These are phyloP conservation scores for Dasyornis broadbenti DNA, from an alignment of 2,113 vertebrate species.

Conservation along the genomic window DNA sequence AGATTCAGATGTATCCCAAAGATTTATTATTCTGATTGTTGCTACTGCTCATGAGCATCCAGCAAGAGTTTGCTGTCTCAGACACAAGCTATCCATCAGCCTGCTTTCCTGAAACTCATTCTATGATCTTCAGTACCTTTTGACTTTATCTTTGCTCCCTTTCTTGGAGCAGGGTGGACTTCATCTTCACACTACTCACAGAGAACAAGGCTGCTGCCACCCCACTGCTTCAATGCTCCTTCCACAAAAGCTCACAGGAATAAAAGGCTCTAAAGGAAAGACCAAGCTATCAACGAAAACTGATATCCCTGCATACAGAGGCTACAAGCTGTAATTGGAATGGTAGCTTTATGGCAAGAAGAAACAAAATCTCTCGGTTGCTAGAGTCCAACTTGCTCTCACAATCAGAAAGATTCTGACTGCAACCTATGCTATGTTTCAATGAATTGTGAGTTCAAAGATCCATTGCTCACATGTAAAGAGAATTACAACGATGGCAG, in stretches of 20 bases:
- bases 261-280: not conserved
- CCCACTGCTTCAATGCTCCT: not conserved
- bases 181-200: not conserved
- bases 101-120: not conserved
- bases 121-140: not conserved
- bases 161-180: not conserved
- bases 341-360: not conserved
- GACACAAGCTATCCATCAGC: rapidly evolving
- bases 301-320: rapidly evolving
- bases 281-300: not conserved
- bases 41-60: too few species aligned
- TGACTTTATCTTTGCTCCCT: not conserved
- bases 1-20: not conserved
- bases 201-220: not conserved
- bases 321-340: rapidly evolving
- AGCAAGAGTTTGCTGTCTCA: not conserved
- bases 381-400: not conserved
- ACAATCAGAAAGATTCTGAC: not conserved
- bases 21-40: not conserved
- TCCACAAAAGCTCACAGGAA: not conserved
- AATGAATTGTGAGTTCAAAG: not conserved
- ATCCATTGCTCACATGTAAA: not conserved
- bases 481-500: not conserved
- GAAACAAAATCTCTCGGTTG: not conserved
- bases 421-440: not conserved